Conservation (phyloP, 1,140 invertebrate species). For the Dendrolimus punctatus region DNA sequence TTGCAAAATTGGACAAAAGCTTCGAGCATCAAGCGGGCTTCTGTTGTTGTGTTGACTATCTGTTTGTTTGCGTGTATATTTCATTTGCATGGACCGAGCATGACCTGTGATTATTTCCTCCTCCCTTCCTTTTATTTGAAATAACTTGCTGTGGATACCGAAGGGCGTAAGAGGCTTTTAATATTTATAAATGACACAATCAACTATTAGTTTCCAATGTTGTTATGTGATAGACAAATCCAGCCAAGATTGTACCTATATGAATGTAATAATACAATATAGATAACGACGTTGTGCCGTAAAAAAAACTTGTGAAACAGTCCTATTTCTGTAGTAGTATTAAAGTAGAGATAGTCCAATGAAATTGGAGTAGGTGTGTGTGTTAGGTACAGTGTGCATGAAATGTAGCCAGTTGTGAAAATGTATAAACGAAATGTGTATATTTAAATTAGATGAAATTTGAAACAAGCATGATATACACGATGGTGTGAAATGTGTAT, state of each 20-base stretch:
- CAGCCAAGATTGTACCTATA: too few relatives aligned
- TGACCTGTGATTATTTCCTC: constrained; percentile 50
- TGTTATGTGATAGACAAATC: not conserved
- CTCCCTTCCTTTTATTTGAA: constrained; percentile 35
- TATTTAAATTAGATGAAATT: constrained; percentile 2
- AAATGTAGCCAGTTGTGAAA: constrained; percentile 33
- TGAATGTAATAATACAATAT: too few relatives aligned
- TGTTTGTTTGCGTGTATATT: constrained; percentile 66
- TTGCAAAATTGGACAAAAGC: constrained; percentile 28
- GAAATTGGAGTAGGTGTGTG: constrained; percentile 39
- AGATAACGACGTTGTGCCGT: not conserved
- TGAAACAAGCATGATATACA: constrained; percentile 45
- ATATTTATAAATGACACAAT: not conserved
- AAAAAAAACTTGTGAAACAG: constrained; percentile 41
- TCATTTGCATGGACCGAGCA: constrained; percentile 67
- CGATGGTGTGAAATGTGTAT: constrained; percentile 1
- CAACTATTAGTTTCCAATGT: not conserved
- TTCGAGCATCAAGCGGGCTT: constrained; percentile 56
- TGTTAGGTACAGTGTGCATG: constrained; percentile 53
- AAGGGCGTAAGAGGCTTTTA: constrained; percentile 30
- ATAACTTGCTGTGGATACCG: constrained; percentile 30
- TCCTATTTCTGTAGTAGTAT: constrained; percentile 35
- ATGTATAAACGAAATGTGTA: constrained; percentile 9
- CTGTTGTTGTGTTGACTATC: constrained; percentile 55
- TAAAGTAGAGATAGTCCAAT: constrained; percentile 39